Conservation (phyloP, 1,140 invertebrate genomes). For the Drosophila nikananu region DNA sequence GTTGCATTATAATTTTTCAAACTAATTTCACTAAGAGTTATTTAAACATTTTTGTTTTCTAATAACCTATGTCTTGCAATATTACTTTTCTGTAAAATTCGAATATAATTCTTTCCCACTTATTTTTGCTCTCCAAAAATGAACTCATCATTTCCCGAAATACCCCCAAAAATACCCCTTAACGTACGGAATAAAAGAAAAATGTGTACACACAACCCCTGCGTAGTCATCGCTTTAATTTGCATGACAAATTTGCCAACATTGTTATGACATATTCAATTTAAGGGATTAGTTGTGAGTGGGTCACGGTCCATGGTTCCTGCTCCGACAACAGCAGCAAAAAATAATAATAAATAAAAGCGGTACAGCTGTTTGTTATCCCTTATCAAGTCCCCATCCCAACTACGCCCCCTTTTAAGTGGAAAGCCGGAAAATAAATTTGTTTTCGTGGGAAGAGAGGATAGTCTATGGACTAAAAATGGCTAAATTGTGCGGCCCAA, state of each 20-base stretch:
- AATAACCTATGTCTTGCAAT: not conserved
- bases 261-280: slow-evolving; percentile 84
- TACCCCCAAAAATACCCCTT: slow-evolving; percentile 26
- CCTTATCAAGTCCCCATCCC: slow-evolving; percentile 37
- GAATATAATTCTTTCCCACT: not conserved
- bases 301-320: slow-evolving; percentile 27
- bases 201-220: slow-evolving; percentile 28
- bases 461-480: slow-evolving; percentile 36
- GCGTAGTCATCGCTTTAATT: slow-evolving; percentile 82
- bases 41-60: not conserved
- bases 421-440: slow-evolving; percentile 24
- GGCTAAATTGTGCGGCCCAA: slow-evolving; percentile 42
- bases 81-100: too few species aligned
- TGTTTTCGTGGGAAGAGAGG: slow-evolving; percentile 11
- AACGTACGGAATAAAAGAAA: slow-evolving; percentile 29
- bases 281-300: slow-evolving; percentile 78
- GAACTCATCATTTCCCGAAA: not conserved
- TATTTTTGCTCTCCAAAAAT: not conserved
- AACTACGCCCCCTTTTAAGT: not conserved
- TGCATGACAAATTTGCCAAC: slow-evolving; percentile 81
- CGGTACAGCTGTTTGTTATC: slow-evolving; percentile 39
- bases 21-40: too few species aligned
- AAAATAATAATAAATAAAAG: slow-evolving; percentile 11
- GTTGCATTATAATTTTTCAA: not conserved
- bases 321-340: not conserved